A percentile compares a stretch with the other conserved stretches of the same genome.
Evolutionary conservation across 2,113 vertebrate genomes (phyloP).

Genomic region (Ginglymostoma cirratum): DNA sequence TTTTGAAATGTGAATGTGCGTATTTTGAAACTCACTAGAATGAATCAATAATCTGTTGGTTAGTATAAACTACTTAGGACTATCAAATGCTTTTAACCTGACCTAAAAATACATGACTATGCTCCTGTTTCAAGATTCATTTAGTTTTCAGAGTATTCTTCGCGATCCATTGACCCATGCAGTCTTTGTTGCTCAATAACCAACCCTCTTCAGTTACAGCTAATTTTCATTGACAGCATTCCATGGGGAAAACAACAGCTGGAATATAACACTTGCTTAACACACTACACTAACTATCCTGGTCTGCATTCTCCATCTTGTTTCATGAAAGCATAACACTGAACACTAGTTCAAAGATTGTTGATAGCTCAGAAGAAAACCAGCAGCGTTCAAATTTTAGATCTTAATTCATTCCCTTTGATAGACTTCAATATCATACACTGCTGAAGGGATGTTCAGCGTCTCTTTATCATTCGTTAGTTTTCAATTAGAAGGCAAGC

Average conservation of each 20-base stretch:
- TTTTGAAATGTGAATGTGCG: background rate
- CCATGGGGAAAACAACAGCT: background rate
- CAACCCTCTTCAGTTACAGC: background rate
- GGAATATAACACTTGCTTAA: background rate
- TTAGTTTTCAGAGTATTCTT: background rate
- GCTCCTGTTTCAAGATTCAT: background rate
- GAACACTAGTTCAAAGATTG: background rate
- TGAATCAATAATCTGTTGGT: slow-evolving; percentile 23
- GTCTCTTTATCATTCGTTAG: background rate
- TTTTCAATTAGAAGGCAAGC: background rate
- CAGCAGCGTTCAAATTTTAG: background rate
- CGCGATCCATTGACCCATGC: background rate
- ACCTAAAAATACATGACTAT: slow-evolving; percentile 19
- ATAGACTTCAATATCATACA: background rate
- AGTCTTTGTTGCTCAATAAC: background rate
- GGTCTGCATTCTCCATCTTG: background rate
- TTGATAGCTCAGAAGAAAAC: background rate
- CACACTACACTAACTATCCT: too few species aligned
- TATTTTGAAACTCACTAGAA: slow-evolving; percentile 18
- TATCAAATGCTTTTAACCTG: background rate
- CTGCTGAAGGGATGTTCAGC: background rate
- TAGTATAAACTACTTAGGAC: background rate
- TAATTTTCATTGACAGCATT: background rate
- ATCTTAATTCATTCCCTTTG: background rate
- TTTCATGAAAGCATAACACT: background rate